Evolutionary conservation across 1,140 invertebrate genomes (phyloP).

Genomic region (Cyclina sinensis): DNA sequence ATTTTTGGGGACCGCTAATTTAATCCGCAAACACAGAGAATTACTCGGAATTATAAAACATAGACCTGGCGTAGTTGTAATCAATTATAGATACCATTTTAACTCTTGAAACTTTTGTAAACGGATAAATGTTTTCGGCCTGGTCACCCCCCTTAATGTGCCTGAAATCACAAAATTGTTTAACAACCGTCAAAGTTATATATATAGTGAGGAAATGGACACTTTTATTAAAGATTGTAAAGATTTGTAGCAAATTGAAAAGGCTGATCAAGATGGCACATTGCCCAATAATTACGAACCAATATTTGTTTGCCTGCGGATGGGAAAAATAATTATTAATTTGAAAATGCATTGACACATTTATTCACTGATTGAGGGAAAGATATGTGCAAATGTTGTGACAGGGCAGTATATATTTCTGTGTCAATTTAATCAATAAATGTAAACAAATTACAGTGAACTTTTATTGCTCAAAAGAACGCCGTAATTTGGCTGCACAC

Average conservation of each 20-base stretch:
- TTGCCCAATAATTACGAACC: conserved; percentile 4
- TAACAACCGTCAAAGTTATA: conserved; percentile 5
- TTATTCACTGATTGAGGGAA: neutral
- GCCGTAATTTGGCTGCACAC: neutral
- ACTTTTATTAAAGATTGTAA: conserved; percentile 22
- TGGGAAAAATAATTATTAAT: conserved; percentile 22
- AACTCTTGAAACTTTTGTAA: neutral
- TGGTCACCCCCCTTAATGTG: neutral
- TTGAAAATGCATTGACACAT: conserved; percentile 22
- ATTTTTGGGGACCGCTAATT: too few species aligned
- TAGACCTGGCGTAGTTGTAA: too few species aligned
- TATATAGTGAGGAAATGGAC: conserved; percentile 5
- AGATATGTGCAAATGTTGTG: conserved; percentile 42
- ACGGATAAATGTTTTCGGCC: neutral
- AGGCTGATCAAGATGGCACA: conserved; percentile 10
- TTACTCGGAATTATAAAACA: too few species aligned
- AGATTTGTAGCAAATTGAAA: neutral
- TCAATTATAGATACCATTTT: too few species aligned
- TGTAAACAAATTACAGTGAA: conserved; percentile 21
- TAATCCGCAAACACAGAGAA: too few species aligned
- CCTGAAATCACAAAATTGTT: conserved; percentile 2
- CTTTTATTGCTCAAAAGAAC: neutral
- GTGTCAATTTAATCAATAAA: conserved; percentile 21
- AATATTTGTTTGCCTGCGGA: conserved; percentile 32
- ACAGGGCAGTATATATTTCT: conserved; percentile 33